phyloP scores from a whole-genome alignment of 2,888 invertebrate species.

The Seira ritae region DNA sequence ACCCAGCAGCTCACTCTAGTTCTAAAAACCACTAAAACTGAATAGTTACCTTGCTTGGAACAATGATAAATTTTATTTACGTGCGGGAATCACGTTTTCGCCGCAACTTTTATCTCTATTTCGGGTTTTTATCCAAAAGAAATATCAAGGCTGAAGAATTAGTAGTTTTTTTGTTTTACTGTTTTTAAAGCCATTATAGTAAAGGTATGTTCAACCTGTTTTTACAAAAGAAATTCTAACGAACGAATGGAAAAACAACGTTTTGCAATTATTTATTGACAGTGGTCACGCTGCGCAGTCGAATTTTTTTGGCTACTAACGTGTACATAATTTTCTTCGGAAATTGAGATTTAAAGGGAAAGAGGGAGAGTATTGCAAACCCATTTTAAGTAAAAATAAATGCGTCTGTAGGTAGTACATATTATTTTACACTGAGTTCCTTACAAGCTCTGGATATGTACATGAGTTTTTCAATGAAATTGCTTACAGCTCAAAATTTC shows the following conservation, averaged over 20 bases:
- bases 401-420: no score
- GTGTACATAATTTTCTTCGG: no score
- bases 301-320: no score
- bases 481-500: no score
- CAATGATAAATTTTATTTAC: not conserved
- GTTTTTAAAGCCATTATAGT: not conserved
- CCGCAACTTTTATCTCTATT: not conserved
- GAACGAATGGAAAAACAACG: not conserved
- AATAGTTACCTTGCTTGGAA: not conserved
- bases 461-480: no score
- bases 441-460: no score
- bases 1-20: no score
- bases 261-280: not conserved
- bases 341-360: no score
- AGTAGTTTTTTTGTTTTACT: not conserved
- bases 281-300: not conserved
- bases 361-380: no score
- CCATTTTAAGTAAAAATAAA: no score
- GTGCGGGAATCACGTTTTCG: not conserved
- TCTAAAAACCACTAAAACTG: not conserved
- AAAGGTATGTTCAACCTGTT: not conserved
- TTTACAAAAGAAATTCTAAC: no score
- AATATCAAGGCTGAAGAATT: not conserved
- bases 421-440: no score
- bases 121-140: not conserved